phyloP scores from a whole-genome alignment of 2,888 invertebrate genomes.

The Ectobius pallidus region DNA sequence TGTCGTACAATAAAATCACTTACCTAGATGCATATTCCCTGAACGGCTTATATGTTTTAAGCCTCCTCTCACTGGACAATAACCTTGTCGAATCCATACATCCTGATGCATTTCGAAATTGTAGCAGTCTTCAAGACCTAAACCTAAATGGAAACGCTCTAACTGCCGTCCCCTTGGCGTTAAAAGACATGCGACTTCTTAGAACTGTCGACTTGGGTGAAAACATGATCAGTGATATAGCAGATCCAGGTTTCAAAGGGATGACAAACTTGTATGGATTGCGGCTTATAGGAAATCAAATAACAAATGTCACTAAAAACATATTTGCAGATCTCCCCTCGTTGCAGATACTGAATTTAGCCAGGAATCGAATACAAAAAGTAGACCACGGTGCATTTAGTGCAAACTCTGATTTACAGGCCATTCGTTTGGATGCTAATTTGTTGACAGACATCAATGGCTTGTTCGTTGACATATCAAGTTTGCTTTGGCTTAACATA shows the following conservation, averaged over 20 bases:
- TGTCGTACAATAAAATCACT: slow-evolving; percentile 85
- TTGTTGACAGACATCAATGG: slow-evolving; percentile 80
- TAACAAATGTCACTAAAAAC: slow-evolving; percentile 79
- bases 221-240: slow-evolving; percentile 82
- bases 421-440: slow-evolving; percentile 87
- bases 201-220: slow-evolving; percentile 90
- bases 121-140: slow-evolving; percentile 87
- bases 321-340: slow-evolving; percentile 80
- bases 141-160: slow-evolving; percentile 88
- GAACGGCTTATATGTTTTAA: slow-evolving; percentile 87
- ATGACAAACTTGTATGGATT: slow-evolving; percentile 86
- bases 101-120: slow-evolving; percentile 87
- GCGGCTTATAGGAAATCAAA: slow-evolving; percentile 86
- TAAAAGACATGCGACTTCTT: slow-evolving; percentile 84
- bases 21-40: slow-evolving; percentile 85
- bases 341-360: slow-evolving; percentile 85
- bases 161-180: slow-evolving; percentile 77
- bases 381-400: slow-evolving; percentile 85
- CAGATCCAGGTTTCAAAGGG: slow-evolving; percentile 81
- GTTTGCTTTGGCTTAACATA: slow-evolving; percentile 87
- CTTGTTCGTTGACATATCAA: slow-evolving; percentile 81
- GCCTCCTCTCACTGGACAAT: slow-evolving; percentile 83
- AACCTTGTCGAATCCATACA: slow-evolving; percentile 84
- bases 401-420: slow-evolving; percentile 78
- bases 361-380: slow-evolving; percentile 79